phyloP scores from a whole-genome alignment of 2,888 invertebrate species.

The Atethmia centrago region DNA sequence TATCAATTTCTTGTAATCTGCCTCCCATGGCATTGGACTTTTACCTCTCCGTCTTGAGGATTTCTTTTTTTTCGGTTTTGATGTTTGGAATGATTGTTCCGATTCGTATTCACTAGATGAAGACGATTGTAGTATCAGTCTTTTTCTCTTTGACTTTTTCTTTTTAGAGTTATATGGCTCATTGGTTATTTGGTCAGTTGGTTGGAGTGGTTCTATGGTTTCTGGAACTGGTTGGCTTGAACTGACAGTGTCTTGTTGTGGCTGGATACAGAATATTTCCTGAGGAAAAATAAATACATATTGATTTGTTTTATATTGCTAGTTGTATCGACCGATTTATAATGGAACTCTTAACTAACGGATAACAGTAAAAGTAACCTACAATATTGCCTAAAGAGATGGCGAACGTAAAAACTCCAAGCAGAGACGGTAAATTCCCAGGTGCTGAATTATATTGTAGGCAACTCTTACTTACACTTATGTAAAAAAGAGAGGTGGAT shows the following conservation, averaged over 20 bases:
- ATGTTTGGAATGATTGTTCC: slow-evolving; percentile 24
- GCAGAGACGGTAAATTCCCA: neutral
- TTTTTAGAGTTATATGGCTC: slow-evolving; percentile 18
- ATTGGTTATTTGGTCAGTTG: neutral
- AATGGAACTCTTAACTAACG: neutral
- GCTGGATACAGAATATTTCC: slow-evolving; percentile 41
- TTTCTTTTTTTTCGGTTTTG: slow-evolving; percentile 29
- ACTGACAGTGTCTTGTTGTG: slow-evolving; percentile 68
- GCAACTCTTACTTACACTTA: neutral
- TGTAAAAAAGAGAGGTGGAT: neutral
- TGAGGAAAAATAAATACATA: slow-evolving; percentile 25
- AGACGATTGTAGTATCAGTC: slow-evolving; percentile 22
- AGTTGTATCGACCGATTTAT: neutral
- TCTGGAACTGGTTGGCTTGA: slow-evolving; percentile 64
- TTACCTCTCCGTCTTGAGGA: neutral
- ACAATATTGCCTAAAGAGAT: neutral
- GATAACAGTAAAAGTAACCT: neutral
- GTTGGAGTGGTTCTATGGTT: slow-evolving; percentile 11
- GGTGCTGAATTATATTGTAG: neutral
- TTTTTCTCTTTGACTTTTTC: slow-evolving; percentile 35
- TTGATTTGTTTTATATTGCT: neutral
- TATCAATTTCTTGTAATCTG: slow-evolving; percentile 69
- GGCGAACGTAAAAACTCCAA: neutral
- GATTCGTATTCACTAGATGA: slow-evolving; percentile 50
- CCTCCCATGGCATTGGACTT: slow-evolving; percentile 63